These are phyloP conservation scores for Gymnoscelis rufifasciata DNA, from an alignment of 2,888 invertebrate genomes.

Conservation along the genomic window DNA sequence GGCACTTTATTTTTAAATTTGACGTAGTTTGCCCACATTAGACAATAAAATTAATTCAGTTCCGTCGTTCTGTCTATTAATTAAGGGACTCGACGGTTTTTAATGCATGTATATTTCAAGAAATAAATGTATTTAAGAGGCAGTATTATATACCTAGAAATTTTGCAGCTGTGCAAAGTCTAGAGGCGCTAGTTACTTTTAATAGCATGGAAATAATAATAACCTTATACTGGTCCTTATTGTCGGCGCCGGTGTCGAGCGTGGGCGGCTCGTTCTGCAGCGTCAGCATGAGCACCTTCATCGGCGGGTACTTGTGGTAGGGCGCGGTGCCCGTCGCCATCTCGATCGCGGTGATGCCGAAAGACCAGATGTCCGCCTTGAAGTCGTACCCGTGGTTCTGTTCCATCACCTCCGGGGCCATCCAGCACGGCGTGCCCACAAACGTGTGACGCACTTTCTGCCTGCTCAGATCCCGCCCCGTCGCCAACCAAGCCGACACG, in stretches of 20 bases:
- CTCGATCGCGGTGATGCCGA: conserved; percentile 99
- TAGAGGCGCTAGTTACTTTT: too few species aligned
- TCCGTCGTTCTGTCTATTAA: too few species aligned
- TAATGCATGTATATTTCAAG: too few species aligned
- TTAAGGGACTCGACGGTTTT: too few species aligned
- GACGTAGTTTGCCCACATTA: too few species aligned
- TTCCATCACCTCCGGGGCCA: conserved; percentile 99
- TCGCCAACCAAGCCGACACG: conserved; percentile 98
- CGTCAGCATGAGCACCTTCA: conserved; percentile 99
- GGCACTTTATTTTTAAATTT: too few species aligned
- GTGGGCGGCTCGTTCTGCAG: conserved; percentile 99
- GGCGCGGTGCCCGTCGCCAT: conserved; percentile 99
- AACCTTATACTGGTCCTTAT: conserved; percentile 97
- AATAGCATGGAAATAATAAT: too few species aligned
- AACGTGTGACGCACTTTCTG: conserved; percentile 99
- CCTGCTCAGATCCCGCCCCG: conserved; percentile 95
- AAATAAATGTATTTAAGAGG: neutral
- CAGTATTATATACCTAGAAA: too few species aligned
- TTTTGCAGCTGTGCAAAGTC: too few species aligned
- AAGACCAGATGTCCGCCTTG: conserved; percentile 91
- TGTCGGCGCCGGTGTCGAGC: conserved; percentile 96
- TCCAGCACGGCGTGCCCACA: conserved; percentile 99
- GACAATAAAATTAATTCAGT: too few species aligned
- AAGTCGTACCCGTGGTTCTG: conserved; percentile 99
- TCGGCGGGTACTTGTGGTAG: conserved; percentile 99